phyloP scores from a whole-genome alignment of 2,888 invertebrate species.

The Pseudeuparius sepicola region DNA sequence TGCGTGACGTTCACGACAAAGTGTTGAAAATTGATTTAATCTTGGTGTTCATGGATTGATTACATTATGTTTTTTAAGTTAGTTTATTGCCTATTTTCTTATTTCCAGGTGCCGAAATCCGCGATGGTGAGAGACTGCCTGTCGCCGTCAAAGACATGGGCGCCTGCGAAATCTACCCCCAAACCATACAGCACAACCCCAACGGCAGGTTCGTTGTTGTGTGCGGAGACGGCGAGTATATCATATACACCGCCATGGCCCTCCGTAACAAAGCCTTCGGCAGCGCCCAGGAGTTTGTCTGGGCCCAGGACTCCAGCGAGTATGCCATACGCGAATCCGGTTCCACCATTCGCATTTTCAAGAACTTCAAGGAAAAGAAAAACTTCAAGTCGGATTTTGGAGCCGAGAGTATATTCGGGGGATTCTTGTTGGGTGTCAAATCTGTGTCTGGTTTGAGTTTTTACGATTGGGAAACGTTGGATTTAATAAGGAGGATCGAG shows the following conservation, averaged over 20 bases:
- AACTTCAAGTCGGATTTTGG: slow-evolving; percentile 95
- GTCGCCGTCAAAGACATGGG: slow-evolving; percentile 98
- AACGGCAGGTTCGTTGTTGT: slow-evolving; percentile 93
- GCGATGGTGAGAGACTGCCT: slow-evolving; percentile 88
- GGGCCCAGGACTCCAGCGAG: slow-evolving; percentile 94
- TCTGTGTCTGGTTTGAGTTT: slow-evolving; percentile 88
- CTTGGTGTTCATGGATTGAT: too few relatives aligned
- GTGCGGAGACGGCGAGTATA: slow-evolving; percentile 99
- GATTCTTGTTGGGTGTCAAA: slow-evolving; percentile 55
- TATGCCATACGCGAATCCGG: slow-evolving; percentile 75
- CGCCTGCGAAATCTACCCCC: slow-evolving; percentile 98
- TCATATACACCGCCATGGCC: slow-evolving; percentile 99
- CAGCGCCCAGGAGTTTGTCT: slow-evolving; percentile 96
- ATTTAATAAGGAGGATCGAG: slow-evolving; percentile 90
- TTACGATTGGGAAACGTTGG: slow-evolving; percentile 95
- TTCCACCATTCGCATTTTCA: slow-evolving; percentile 86
- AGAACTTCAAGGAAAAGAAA: slow-evolving; percentile 96
- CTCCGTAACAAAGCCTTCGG: slow-evolving; percentile 98
- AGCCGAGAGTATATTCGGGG: slow-evolving; percentile 65
- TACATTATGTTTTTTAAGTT: too few relatives aligned
- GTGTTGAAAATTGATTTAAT: too few relatives aligned
- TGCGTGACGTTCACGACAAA: too few relatives aligned
- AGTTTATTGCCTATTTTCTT: too few relatives aligned
- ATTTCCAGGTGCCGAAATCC: slow-evolving; percentile 51
- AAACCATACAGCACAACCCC: slow-evolving; percentile 96